Base-by-base conservation (phyloP, 1,140 invertebrate genomes). In the Latrodectus geometricus region DNA sequence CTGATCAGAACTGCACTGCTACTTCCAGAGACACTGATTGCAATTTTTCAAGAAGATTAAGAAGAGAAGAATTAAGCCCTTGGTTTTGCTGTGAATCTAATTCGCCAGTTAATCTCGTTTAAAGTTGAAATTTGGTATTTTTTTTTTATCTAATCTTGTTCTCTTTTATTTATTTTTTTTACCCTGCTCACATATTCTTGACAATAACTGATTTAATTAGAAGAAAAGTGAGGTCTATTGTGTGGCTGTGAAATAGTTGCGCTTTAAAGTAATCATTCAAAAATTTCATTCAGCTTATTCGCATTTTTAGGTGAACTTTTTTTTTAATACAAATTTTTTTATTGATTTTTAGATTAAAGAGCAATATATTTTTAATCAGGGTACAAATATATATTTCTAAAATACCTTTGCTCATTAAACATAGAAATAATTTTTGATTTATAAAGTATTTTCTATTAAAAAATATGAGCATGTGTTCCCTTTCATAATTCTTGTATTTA, bases 51-150 rank as follows among this genome's bases (percentile, higher is more conserved):
- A 76, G 82, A 76, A 76, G 82, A 84, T 84, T 84, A 84, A 84
- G 82, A 76, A 76, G 80, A 83, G 82, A 70, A 76, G 78, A 81
- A 73, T 84, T 84, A 73, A 72, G 83, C 83, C 54, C 35, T 76
- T 68, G 65, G 82, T 86, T 80, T 87, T 50, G 74, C 70, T 66
- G 23, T 65, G 76, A 87, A 79, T 87, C 76, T 87, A 87, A 87
- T 87, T 80, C 80, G 65, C 76, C 76, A 73, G 77, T 87, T 87
- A 87, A 87, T 80, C 76, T 87, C 77, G 77, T 87, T 87, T 87
- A 72, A 87, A 80, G 85, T 87, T 87, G 85, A 87, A 79, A 79
- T 87, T 87, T 86, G 50, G 75, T 23, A 69, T 52, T 73, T 75
- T 76, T 23, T 76, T 84, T 84, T 84, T 84, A 75, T 76, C 11